phyloP scores from a whole-genome alignment of 2,888 invertebrate genomes.

The Eupithecia pulchellata region DNA sequence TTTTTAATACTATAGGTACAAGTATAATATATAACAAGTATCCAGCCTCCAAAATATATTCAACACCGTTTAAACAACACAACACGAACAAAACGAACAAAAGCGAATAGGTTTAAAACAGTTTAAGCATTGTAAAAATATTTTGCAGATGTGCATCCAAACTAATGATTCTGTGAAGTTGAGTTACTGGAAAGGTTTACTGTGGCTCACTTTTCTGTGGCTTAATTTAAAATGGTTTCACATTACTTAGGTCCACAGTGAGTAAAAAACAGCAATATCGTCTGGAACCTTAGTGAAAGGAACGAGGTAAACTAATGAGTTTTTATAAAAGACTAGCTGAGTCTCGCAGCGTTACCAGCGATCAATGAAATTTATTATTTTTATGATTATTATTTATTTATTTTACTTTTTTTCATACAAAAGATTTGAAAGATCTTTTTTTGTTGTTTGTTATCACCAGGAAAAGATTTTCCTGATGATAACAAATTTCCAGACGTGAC shows the following conservation, averaged over 20 bases:
- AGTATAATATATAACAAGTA: no score
- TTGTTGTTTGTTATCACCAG: no score
- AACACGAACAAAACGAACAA: neutral
- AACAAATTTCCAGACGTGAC: no score
- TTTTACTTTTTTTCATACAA: no score
- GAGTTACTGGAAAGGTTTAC: slow-evolving; percentile 15
- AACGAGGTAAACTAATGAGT: slow-evolving; percentile 51
- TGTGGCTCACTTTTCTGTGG: slow-evolving; percentile 41
- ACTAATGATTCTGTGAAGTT: slow-evolving; percentile 22
- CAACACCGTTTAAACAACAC: neutral
- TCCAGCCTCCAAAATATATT: neutral
- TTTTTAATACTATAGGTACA: no score
- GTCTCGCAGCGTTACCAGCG: no score
- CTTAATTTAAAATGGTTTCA: slow-evolving; percentile 54
- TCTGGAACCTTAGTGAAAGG: slow-evolving; percentile 25
- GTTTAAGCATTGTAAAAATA: neutral
- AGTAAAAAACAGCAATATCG: slow-evolving; percentile 45
- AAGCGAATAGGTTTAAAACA: neutral
- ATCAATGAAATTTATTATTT: no score
- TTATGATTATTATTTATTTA: no score
- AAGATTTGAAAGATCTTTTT: no score
- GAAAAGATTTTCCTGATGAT: no score
- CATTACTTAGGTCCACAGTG: slow-evolving; percentile 47
- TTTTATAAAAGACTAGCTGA: slow-evolving; percentile 38
- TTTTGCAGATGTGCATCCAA: neutral